Conservation (phyloP, 1,140 invertebrate species). For the Hetaerina americana region DNA sequence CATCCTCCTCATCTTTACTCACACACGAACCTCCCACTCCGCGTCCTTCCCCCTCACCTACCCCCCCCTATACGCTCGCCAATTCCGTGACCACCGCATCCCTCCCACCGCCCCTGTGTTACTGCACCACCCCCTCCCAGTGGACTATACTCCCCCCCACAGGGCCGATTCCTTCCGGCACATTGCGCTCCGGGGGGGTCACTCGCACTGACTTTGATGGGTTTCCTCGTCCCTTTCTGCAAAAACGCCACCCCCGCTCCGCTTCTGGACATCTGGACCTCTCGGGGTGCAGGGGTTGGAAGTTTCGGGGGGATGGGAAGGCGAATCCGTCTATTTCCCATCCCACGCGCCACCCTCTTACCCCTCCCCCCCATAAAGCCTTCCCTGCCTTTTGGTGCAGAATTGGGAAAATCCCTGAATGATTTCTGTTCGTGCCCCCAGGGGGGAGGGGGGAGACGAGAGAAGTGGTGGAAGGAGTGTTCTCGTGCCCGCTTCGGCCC, state of each 20-base stretch:
- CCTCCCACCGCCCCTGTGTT: background rate
- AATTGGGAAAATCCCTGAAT: background rate
- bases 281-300: background rate
- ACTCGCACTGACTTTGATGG: background rate
- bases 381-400: background rate
- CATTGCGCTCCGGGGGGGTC: background rate
- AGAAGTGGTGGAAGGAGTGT: no score
- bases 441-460: background rate
- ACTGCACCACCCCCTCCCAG: background rate
- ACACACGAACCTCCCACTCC: background rate
- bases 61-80: background rate
- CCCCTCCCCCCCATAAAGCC: background rate
- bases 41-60: background rate
- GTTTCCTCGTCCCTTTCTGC: background rate
- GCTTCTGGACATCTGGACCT: background rate
- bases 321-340: no score
- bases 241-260: background rate
- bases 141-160: background rate
- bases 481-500: no score
- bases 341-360: no score
- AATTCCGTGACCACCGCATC: background rate
- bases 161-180: background rate
- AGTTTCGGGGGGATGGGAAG: background rate
- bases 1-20: background rate
- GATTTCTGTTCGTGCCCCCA: background rate